Evolutionary conservation across 2,113 vertebrate genomes (phyloP).

Genomic region (Clarias macrocephalus): DNA sequence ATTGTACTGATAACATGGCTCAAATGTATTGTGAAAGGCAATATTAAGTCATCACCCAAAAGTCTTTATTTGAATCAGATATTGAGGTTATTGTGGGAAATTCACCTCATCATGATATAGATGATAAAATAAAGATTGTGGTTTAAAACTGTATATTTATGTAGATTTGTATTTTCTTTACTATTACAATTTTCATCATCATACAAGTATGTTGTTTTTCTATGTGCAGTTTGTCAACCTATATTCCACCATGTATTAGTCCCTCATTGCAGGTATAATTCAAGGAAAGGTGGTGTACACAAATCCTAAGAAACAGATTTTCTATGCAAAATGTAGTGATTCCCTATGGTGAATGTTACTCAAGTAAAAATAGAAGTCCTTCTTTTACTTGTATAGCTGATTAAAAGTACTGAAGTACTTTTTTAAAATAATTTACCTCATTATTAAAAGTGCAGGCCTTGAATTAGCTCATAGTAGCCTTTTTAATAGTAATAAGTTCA

Average conservation of each 20-base stretch:
- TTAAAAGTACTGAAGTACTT: too few species aligned
- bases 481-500: too few species aligned
- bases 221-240: not conserved
- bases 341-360: too few species aligned
- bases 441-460: too few species aligned
- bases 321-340: too few species aligned
- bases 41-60: not conserved
- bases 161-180: not conserved
- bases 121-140: not conserved
- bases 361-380: too few species aligned
- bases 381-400: too few species aligned
- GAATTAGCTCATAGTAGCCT: too few species aligned
- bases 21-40: not conserved
- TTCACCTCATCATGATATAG: not conserved
- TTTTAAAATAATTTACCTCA: too few species aligned
- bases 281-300: too few species aligned
- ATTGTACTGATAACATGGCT: not conserved
- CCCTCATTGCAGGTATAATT: not conserved
- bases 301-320: too few species aligned
- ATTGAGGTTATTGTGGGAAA: not conserved
- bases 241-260: not conserved
- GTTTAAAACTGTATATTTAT: not conserved
- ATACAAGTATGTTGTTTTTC: not conserved
- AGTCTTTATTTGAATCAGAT: not conserved
- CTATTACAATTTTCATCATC: not conserved